Evolutionary conservation across 2,797 vertebrate genomes (phyloP).

Genomic region (Poeciliopsis gracilis): DNA sequence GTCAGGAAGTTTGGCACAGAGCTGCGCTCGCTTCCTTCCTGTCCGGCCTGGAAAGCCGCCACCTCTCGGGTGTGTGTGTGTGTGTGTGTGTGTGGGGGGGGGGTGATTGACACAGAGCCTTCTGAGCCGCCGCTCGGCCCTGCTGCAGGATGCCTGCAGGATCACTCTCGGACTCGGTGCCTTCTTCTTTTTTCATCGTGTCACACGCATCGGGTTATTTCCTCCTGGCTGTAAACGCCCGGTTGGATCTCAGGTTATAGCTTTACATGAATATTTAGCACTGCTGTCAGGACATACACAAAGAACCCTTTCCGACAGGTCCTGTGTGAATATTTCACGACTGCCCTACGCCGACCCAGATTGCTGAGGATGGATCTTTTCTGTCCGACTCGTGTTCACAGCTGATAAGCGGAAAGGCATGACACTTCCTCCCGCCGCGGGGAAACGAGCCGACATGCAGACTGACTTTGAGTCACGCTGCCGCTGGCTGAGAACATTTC

Average conservation of each 20-base stretch:
- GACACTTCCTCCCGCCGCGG: constrained; percentile 33
- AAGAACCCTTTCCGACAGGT: background rate
- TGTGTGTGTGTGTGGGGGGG: background rate
- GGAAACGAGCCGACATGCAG: constrained; percentile 21
- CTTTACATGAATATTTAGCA: constrained; percentile 3
- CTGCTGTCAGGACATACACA: constrained; percentile 13
- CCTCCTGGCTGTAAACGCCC: constrained; percentile 7
- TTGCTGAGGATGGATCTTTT: constrained; percentile 28
- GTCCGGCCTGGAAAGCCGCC: constrained; percentile 52
- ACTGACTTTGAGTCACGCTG: constrained; percentile 7
- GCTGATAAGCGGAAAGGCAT: constrained; percentile 31
- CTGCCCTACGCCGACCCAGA: background rate
- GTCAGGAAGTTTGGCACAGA: constrained; percentile 78
- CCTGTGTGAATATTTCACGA: constrained; percentile 11
- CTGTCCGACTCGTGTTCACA: constrained; percentile 24
- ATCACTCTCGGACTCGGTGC: constrained; percentile 33
- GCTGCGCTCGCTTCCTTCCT: constrained; percentile 74
- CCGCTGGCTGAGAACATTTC: constrained; percentile 11
- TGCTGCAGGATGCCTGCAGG: constrained; percentile 69
- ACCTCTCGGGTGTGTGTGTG: constrained; percentile 4
- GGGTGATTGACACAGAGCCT: constrained; percentile 64
- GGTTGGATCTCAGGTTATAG: background rate
- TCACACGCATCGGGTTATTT: constrained; percentile 33
- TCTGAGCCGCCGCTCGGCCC: constrained; percentile 39
- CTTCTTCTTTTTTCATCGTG: constrained; percentile 44